Percentiles rank a stretch among this genome's conserved stretches.
Conservation (phyloP, 2,888 invertebrate species). For the Caenorhabditis sp. region DNA sequence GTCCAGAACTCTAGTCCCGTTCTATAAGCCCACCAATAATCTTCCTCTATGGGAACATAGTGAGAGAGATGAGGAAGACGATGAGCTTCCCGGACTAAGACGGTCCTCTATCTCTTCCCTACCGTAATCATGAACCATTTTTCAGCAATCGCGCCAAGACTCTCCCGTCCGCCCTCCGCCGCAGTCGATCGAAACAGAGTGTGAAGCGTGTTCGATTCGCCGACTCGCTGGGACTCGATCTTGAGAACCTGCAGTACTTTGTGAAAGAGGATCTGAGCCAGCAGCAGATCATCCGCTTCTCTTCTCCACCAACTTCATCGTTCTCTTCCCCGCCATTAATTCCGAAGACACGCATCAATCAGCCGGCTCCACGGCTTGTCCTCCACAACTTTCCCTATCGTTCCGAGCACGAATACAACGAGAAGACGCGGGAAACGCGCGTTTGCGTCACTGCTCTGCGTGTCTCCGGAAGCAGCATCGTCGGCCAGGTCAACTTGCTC, state of each 20-base stretch:
- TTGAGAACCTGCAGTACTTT: slow-evolving; percentile 60
- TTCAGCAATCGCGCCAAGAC: slow-evolving; percentile 57
- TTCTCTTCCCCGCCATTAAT: slow-evolving; percentile 9
- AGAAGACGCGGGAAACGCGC: slow-evolving; percentile 24
- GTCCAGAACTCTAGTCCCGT: slow-evolving; percentile 33
- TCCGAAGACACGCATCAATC: slow-evolving; percentile 31
- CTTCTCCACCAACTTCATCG: slow-evolving; percentile 18
- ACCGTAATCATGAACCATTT: neutral
- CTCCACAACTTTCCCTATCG: slow-evolving; percentile 61
- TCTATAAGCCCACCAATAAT: slow-evolving; percentile 35
- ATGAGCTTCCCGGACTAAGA: slow-evolving; percentile 13
- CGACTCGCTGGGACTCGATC: slow-evolving; percentile 62
- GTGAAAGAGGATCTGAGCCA: slow-evolving; percentile 42
- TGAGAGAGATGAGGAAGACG: slow-evolving; percentile 23
- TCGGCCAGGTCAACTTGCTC: slow-evolving; percentile 64
- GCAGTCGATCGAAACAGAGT: slow-evolving; percentile 54
- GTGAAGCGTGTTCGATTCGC: slow-evolving; percentile 64
- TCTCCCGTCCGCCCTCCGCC: slow-evolving; percentile 58
- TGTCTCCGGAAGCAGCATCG: slow-evolving; percentile 46
- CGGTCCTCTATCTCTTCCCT: neutral
- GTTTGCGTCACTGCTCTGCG: slow-evolving; percentile 60
- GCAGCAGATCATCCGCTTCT: slow-evolving; percentile 39
- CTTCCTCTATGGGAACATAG: slow-evolving; percentile 21
- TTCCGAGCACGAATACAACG: slow-evolving; percentile 56
- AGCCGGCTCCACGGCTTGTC: slow-evolving; percentile 47